These are phyloP conservation scores for Pachydiplax longipennis DNA, from an alignment of 2,888 invertebrate genomes.

Conservation along the genomic window DNA sequence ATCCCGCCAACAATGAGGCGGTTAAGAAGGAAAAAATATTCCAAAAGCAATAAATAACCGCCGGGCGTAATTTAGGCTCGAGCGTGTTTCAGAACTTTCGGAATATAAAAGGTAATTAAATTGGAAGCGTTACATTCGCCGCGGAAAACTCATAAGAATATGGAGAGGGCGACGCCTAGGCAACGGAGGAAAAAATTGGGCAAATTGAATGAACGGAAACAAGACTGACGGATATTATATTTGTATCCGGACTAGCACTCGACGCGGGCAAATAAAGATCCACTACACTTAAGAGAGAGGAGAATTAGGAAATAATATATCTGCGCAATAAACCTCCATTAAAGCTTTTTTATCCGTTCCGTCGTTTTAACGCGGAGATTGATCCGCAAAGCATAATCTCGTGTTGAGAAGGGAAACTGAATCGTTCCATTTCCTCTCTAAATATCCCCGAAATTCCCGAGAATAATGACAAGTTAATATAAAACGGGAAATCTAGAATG, in stretches of 20 bases:
- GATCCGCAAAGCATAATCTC: not conserved
- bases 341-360: not conserved
- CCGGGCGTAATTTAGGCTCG: conserved; percentile 18
- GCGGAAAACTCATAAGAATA: conserved; percentile 31
- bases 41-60: conserved; percentile 29
- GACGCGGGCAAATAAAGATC: conserved; percentile 9
- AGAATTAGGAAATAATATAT: conserved; percentile 20
- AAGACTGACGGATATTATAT: not conserved
- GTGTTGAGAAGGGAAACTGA: not conserved
- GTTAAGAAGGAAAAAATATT: conserved; percentile 24
- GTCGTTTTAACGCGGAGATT: not conserved
- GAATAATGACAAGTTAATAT: not conserved
- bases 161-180: not conserved
- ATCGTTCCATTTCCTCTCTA: not conserved
- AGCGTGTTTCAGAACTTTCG: conserved; percentile 38
- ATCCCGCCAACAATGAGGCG: conserved; percentile 23
- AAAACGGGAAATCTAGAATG: not conserved
- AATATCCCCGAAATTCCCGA: not conserved
- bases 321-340: not conserved
- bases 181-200: not conserved
- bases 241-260: conserved; percentile 10
- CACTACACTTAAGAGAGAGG: not conserved
- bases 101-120: conserved; percentile 43
- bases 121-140: conserved; percentile 18
- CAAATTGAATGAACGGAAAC: conserved; percentile 18